Conservation (phyloP, 35 echinoderm and acorn worm genomes). For the Nesometra sesokonis region DNA sequence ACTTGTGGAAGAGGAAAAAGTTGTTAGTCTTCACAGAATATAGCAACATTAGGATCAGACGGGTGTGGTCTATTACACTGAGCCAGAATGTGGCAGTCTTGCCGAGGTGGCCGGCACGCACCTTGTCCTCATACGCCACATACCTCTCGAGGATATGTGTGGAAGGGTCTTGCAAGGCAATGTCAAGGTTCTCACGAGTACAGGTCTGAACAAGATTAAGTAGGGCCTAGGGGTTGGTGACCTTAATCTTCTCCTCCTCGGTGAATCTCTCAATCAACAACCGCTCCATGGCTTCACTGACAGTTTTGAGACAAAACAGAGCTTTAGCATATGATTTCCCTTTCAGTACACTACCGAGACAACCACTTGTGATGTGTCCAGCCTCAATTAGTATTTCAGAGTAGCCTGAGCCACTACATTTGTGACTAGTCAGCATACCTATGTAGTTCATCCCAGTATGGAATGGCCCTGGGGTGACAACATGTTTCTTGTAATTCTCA, state of each 20-base stretch:
- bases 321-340: slow-evolving; percentile 41
- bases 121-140: slow-evolving; percentile 27
- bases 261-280: slow-evolving; percentile 39
- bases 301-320: slow-evolving; percentile 46
- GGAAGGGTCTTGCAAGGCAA: slow-evolving; percentile 27
- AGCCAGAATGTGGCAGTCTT: slow-evolving; percentile 62
- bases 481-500: no score
- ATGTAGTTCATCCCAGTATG: slow-evolving; percentile 31
- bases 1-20: neutral
- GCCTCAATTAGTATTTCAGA: slow-evolving; percentile 37
- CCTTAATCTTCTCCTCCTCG: slow-evolving; percentile 22
- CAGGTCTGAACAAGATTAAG: slow-evolving; percentile 23
- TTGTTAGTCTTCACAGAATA: slow-evolving; percentile 65
- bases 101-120: slow-evolving; percentile 26
- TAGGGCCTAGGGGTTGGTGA: slow-evolving; percentile 8
- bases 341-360: slow-evolving; percentile 28
- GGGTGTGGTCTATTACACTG: slow-evolving; percentile 40
- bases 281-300: slow-evolving; percentile 34
- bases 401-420: slow-evolving; percentile 41
- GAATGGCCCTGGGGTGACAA: no score
- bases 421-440: slow-evolving; percentile 28
- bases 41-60: slow-evolving; percentile 26
- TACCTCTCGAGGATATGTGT: slow-evolving; percentile 9
- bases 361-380: slow-evolving; percentile 29
- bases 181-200: slow-evolving; percentile 18